A percentile compares a stretch with the other conserved stretches of the same genome.
These are phyloP conservation scores for Heliconius ismenius DNA, from an alignment of 2,888 invertebrate genomes.

Conservation along the genomic window DNA sequence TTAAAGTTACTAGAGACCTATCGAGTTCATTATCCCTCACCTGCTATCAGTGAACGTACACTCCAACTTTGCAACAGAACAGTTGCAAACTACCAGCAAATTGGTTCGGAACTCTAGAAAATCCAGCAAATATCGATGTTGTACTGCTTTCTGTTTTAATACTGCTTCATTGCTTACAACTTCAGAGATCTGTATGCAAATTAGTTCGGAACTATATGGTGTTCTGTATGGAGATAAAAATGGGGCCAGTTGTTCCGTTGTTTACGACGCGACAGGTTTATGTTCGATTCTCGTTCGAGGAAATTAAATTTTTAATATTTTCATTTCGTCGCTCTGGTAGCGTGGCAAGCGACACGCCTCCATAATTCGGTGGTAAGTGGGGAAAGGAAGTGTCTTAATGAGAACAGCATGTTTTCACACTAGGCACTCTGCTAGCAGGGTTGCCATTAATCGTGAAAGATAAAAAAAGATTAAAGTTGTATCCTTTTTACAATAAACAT, in stretches of 20 bases:
- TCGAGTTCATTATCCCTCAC: slow-evolving; percentile 29
- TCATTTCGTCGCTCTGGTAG: no score
- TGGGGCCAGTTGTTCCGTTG: no score
- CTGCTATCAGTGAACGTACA: slow-evolving; percentile 31
- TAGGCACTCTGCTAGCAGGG: no score
- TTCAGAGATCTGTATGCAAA: background rate
- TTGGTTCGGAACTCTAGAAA: slow-evolving; percentile 35
- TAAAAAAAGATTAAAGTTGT: no score
- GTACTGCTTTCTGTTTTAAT: slow-evolving; percentile 21
- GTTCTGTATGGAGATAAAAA: background rate
- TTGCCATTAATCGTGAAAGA: no score
- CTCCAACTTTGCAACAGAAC: slow-evolving; percentile 31
- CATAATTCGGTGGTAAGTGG: no score
- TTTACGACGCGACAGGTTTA: no score
- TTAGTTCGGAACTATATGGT: slow-evolving; percentile 3
- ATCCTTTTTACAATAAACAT: background rate
- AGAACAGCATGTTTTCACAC: no score
- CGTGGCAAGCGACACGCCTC: no score
- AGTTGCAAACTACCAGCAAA: slow-evolving; percentile 40
- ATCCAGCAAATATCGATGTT: slow-evolving; percentile 32
- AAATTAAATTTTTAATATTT: no score
- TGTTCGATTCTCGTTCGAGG: no score
- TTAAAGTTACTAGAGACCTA: slow-evolving; percentile 17
- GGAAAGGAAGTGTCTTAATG: no score
- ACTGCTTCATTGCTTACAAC: slow-evolving; percentile 16